Conservation (phyloP, 2,797 vertebrate species). For the Myripristis jacobus region DNA sequence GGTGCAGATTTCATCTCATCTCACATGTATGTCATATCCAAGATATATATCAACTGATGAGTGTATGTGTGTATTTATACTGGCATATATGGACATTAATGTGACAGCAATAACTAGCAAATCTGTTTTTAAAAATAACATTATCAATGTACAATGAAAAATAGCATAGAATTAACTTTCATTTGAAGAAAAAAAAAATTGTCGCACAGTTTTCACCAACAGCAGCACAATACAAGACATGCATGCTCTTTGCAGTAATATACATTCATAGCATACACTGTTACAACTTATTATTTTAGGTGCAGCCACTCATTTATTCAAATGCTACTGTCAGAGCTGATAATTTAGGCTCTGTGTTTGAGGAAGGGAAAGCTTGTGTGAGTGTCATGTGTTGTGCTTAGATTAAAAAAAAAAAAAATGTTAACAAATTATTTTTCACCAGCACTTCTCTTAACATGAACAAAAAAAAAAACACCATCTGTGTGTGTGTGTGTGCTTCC, state of each 20-base stretch:
- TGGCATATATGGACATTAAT: too few species aligned
- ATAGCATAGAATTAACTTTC: background rate
- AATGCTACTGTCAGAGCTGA: background rate
- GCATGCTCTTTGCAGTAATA: slow-evolving; percentile 29
- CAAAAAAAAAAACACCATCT: slow-evolving; percentile 50
- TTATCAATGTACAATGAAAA: background rate
- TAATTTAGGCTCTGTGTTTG: background rate
- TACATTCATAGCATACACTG: slow-evolving; percentile 25
- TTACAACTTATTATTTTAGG: background rate
- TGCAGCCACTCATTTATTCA: background rate
- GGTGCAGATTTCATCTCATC: too few species aligned
- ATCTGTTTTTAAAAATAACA: too few species aligned
- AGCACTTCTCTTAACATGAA: slow-evolving; percentile 37
- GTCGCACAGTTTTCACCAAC: slow-evolving; percentile 49
- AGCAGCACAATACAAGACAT: slow-evolving; percentile 35
- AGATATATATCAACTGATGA: too few species aligned
- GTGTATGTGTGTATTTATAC: too few species aligned
- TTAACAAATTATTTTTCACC: background rate
- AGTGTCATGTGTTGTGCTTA: background rate
- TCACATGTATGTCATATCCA: too few species aligned
- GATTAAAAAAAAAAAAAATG: slow-evolving; percentile 28
- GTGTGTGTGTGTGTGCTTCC: slow-evolving; percentile 2
- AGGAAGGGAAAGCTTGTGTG: background rate
- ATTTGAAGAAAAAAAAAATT: background rate
- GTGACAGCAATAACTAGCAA: too few species aligned